These are phyloP conservation scores for Scaptomyza caliginosa DNA, from an alignment of 2,888 invertebrate genomes.

Conservation along the genomic window DNA sequence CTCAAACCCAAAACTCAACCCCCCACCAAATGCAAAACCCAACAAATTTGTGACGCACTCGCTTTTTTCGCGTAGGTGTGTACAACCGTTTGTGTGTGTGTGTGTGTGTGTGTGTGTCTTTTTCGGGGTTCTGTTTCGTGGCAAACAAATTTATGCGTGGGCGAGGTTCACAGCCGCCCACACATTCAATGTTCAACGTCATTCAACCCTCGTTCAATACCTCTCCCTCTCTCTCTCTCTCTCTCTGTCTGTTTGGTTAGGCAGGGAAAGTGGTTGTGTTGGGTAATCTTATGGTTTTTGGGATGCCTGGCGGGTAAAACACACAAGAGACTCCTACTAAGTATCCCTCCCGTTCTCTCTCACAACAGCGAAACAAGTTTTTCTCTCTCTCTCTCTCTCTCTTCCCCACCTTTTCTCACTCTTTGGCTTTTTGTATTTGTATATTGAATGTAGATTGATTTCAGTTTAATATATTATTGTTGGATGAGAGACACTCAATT, in stretches of 20 bases:
- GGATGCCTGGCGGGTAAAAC: constrained; percentile 25
- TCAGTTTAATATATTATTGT: constrained; percentile 31
- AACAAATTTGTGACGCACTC: constrained; percentile 44
- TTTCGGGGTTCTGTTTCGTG: constrained; percentile 18
- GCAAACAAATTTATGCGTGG: constrained; percentile 59
- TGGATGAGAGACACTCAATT: constrained; percentile 30
- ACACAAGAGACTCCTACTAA: background rate
- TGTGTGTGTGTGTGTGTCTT: background rate
- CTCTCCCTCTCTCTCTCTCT: background rate
- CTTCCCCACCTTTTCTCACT: background rate
- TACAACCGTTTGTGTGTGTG: background rate
- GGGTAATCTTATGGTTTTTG: constrained; percentile 40
- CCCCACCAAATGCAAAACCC: constrained; percentile 1
- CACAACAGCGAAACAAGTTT: no score
- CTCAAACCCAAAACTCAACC: background rate
- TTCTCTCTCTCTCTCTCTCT: background rate
- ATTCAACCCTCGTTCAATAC: constrained; percentile 42
- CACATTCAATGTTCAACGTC: constrained; percentile 3
- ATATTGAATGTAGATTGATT: constrained; percentile 34
- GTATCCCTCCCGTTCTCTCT: background rate
- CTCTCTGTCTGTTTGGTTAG: background rate
- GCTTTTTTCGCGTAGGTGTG: constrained; percentile 23
- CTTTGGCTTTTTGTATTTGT: background rate
- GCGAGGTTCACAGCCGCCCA: constrained; percentile 49
- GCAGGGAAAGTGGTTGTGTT: constrained; percentile 46